Evolutionary conservation across 2,113 vertebrate species (phyloP).

Genomic region (Channa argus): DNA sequence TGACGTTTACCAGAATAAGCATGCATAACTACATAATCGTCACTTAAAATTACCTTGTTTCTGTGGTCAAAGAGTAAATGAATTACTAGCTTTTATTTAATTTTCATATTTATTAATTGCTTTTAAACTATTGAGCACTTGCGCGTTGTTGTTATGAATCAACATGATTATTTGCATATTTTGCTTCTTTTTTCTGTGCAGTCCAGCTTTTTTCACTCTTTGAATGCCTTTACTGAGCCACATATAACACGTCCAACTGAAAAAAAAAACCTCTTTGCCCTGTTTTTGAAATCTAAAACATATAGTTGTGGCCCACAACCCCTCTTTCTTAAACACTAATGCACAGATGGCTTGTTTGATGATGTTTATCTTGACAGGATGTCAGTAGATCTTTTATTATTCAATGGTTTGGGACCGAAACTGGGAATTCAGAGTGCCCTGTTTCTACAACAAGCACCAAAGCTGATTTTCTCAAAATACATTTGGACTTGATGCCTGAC

Average conservation of each 20-base stretch:
- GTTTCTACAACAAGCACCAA: slow-evolving; percentile 39
- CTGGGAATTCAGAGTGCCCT: slow-evolving; percentile 37
- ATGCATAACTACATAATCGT: too few species aligned
- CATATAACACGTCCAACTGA: slow-evolving; percentile 32
- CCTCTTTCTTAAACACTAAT: slow-evolving; percentile 34
- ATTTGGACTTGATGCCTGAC: slow-evolving; percentile 39
- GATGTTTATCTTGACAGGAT: slow-evolving; percentile 62
- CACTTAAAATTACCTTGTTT: too few species aligned
- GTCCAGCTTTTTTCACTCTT: slow-evolving; percentile 15
- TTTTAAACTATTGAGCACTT: slow-evolving; percentile 12
- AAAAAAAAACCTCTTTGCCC: slow-evolving; percentile 42
- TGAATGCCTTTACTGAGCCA: slow-evolving; percentile 37
- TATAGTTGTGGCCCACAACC: slow-evolving; percentile 22
- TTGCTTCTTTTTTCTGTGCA: slow-evolving; percentile 37
- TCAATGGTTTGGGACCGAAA: slow-evolving; percentile 42
- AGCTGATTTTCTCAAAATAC: slow-evolving; percentile 40
- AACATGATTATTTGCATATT: slow-evolving; percentile 13
- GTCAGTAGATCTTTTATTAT: slow-evolving; percentile 61
- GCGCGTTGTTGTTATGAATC: slow-evolving; percentile 2
- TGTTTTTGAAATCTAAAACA: slow-evolving; percentile 51
- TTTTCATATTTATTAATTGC: slow-evolving; percentile 8
- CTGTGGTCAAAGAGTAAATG: too few species aligned
- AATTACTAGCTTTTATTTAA: neutral
- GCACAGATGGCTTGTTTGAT: slow-evolving; percentile 58
- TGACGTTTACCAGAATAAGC: slow-evolving; percentile 3